Evolutionary conservation across 2,797 vertebrate species (phyloP).

Genomic region (Florisuga fusca): DNA sequence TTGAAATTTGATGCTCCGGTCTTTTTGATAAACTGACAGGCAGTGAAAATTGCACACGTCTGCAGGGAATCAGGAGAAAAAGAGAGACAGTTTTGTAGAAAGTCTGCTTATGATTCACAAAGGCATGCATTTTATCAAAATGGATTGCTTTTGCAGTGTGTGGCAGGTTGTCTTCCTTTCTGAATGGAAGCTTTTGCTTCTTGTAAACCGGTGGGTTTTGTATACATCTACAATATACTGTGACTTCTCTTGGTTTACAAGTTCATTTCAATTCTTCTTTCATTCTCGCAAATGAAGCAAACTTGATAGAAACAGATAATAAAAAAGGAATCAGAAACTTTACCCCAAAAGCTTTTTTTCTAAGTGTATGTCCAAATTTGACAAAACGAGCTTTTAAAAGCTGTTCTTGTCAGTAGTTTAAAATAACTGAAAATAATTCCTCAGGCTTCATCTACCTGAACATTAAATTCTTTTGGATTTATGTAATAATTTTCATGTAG

Average conservation of each 20-base stretch:
- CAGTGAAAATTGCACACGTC: constrained; percentile 69
- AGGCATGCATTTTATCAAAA: constrained; percentile 61
- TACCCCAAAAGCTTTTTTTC: neutral
- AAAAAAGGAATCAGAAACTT: neutral
- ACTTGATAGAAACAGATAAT: neutral
- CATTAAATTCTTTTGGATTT: neutral
- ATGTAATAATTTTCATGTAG: neutral
- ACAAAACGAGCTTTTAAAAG: neutral
- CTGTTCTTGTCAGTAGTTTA: neutral
- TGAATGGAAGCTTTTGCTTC: constrained; percentile 44
- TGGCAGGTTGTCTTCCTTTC: constrained; percentile 45
- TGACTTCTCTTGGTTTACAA: neutral
- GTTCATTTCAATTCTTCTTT: neutral
- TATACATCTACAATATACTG: neutral
- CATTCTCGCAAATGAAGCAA: constrained; percentile 20
- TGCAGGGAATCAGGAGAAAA: constrained; percentile 59
- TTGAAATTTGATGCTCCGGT: constrained; percentile 73
- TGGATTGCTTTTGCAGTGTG: constrained; percentile 49
- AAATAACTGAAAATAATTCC: neutral
- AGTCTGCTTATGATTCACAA: constrained; percentile 70
- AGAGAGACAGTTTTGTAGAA: constrained; percentile 66
- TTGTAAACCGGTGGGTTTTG: constrained; percentile 39
- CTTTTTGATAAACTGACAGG: constrained; percentile 76
- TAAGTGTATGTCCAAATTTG: neutral
- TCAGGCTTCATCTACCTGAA: neutral